Conservation (phyloP, 2,888 invertebrate species). For the Rhingia campestris region DNA sequence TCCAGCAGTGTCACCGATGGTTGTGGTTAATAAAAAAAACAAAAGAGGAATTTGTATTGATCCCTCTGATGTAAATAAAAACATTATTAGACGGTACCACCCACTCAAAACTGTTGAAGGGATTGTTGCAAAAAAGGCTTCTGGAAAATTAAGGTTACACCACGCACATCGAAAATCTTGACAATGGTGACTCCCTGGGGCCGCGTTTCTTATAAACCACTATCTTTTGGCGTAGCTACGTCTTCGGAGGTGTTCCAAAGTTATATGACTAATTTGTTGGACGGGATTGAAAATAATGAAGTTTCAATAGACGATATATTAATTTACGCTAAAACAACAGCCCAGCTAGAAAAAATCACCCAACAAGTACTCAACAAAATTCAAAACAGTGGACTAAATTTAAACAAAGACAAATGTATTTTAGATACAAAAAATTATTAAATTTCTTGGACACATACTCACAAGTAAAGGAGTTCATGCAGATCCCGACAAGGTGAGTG, state of each 20-base stretch:
- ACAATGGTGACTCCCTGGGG: conserved; percentile 24
- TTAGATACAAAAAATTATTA: conserved; percentile 4
- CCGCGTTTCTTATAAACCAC: conserved; percentile 5
- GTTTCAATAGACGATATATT: conserved; percentile 16
- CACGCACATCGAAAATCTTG: conserved; percentile 4
- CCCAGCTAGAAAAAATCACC: neutral
- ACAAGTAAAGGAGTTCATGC: neutral
- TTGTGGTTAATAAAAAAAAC: conserved; percentile 20
- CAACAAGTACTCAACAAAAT: conserved; percentile 2
- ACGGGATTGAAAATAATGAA: conserved; percentile 4
- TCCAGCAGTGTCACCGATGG: conserved; percentile 19
- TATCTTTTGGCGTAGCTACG: neutral
- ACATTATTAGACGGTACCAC: conserved; percentile 14
- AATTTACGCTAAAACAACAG: neutral
- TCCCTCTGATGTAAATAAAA: conserved; percentile 22
- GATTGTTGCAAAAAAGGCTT: conserved; percentile 14
- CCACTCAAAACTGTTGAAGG: conserved; percentile 1
- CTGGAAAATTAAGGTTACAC: conserved; percentile 6
- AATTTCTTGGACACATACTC: neutral
- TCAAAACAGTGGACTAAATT: conserved; percentile 5
- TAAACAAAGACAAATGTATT: conserved; percentile 2
- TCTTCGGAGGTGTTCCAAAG: too few relatives aligned
- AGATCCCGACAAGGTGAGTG: conserved; percentile 8
- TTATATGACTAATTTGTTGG: too few relatives aligned
- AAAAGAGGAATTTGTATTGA: conserved; percentile 31